A percentile compares a stretch with the other conserved stretches of the same genome.
Conservation (phyloP, 2,113 vertebrate genomes). For the Phylloscopus whistleri region DNA sequence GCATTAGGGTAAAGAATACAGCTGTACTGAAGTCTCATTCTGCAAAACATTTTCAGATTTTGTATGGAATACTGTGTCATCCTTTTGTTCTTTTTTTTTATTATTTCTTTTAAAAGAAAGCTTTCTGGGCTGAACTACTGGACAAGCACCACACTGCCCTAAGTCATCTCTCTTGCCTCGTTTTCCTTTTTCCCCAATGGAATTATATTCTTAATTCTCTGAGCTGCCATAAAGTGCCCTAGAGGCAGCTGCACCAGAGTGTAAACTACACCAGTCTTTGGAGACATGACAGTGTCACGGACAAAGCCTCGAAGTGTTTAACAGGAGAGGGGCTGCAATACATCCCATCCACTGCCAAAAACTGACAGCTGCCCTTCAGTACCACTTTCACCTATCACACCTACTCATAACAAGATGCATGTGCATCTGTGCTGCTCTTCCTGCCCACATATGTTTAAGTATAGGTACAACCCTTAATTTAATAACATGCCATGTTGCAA, state of each 20-base stretch:
- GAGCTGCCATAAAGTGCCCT: not conserved
- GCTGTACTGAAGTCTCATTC: not conserved
- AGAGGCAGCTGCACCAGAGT: not conserved
- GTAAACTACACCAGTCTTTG: not conserved
- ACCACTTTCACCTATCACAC: not conserved
- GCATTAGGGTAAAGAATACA: not conserved
- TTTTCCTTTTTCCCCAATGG: not conserved
- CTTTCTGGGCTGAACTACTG: not conserved
- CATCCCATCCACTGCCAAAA: not conserved
- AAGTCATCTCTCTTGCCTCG: not conserved
- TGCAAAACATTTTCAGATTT: not conserved
- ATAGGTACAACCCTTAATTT: not conserved
- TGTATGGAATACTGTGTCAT: rapidly evolving
- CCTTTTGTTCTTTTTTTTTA: not conserved
- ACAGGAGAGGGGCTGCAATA: not conserved
- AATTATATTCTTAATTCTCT: not conserved
- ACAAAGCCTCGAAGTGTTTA: not conserved
- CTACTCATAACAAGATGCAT: not conserved
- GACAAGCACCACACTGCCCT: not conserved
- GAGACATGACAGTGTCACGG: not conserved
- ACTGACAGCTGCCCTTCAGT: not conserved
- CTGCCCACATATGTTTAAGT: not conserved
- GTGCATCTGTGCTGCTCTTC: not conserved
- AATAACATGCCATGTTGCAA: not conserved
- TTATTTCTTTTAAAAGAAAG: not conserved